phyloP scores from a whole-genome alignment of 2,797 vertebrate species.

The Odontamblyopus rebecca region DNA sequence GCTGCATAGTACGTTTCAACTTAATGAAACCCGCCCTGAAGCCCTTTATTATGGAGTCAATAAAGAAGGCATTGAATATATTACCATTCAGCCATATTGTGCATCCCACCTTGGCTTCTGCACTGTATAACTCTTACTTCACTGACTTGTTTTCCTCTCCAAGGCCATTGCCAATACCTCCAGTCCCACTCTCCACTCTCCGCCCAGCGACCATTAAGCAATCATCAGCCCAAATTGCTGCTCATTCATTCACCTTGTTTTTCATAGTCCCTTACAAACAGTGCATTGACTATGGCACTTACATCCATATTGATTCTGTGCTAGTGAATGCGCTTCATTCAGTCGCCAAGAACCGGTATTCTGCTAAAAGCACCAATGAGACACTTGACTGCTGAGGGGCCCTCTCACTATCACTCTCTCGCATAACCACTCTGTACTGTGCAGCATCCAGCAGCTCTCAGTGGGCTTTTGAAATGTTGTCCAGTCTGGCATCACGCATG shows the following conservation, averaged over 20 bases:
- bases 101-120: background rate
- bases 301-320: constrained; percentile 14
- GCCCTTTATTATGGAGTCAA: constrained; percentile 4
- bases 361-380: constrained; percentile 53
- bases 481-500: constrained; percentile 36
- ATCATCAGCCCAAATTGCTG: constrained; percentile 27
- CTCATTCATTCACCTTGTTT: constrained; percentile 31
- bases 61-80: constrained; percentile 1
- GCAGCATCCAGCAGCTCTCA: constrained; percentile 36
- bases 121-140: background rate
- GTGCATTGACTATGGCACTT: background rate
- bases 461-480: constrained; percentile 52
- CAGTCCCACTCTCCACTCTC: background rate
- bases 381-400: constrained; percentile 48
- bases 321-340: constrained; percentile 29
- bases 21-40: background rate
- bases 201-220: constrained; percentile 34
- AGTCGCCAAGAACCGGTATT: constrained; percentile 18
- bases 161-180: background rate
- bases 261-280: background rate
- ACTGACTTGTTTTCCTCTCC: background rate
- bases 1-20: background rate
- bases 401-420: constrained; percentile 35
- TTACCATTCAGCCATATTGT: background rate
- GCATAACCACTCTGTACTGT: constrained; percentile 27